Conservation (phyloP, 1,140 invertebrate species). For the Tetragonula clypearis region DNA sequence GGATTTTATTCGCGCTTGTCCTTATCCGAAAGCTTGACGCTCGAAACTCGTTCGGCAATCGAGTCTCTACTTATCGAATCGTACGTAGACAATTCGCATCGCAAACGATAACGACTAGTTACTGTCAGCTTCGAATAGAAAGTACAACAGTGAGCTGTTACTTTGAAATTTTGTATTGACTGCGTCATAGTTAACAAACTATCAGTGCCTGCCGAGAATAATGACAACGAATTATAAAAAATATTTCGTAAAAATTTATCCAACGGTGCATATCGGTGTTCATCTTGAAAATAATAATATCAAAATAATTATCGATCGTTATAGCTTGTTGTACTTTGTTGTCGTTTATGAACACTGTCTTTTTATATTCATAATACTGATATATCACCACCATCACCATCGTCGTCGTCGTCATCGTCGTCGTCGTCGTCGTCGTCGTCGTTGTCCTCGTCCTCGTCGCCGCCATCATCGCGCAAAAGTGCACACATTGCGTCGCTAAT, state of each 20-base stretch:
- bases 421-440: too few relatives aligned
- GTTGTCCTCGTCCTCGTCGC: too few relatives aligned
- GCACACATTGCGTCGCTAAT: background rate
- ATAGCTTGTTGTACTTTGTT: background rate
- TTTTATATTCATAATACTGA: conserved; percentile 19
- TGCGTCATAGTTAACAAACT: too few relatives aligned
- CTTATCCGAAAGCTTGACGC: background rate
- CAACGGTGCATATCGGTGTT: background rate
- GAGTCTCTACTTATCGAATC: background rate
- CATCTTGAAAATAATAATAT: background rate
- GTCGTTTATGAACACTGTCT: conserved; percentile 12
- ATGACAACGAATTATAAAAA: background rate
- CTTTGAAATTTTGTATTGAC: background rate
- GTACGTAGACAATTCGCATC: too few relatives aligned
- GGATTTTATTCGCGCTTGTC: background rate
- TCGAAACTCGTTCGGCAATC: background rate
- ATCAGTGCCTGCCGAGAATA: background rate
- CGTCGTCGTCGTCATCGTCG: too few relatives aligned
- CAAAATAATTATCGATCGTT: conserved; percentile 11
- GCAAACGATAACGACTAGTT: background rate
- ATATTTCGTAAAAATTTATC: background rate
- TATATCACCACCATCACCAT: background rate
- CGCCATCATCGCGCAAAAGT: background rate
- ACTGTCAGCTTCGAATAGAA: background rate
- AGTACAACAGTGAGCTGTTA: background rate